Evolutionary conservation across 2,113 vertebrate genomes (phyloP).

Genomic region (Mustela lutreola): DNA sequence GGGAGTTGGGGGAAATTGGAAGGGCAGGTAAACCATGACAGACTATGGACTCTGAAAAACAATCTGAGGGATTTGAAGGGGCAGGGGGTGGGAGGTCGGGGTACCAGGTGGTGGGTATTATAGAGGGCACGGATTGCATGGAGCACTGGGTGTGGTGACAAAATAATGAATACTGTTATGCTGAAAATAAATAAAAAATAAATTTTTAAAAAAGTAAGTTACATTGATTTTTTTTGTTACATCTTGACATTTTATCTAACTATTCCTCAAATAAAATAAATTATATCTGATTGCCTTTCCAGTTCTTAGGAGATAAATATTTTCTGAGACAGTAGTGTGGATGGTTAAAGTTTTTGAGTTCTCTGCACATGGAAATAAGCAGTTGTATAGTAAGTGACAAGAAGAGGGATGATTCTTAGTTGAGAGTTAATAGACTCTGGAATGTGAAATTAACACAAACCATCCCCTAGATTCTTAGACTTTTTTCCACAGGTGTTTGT

Average conservation of each 20-base stretch:
- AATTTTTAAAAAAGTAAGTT: neutral
- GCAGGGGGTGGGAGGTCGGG: too few relatives aligned
- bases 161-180: too few relatives aligned
- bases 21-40: too few relatives aligned
- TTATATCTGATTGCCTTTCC: neutral
- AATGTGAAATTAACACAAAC: neutral
- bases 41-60: too few relatives aligned
- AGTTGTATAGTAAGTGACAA: neutral
- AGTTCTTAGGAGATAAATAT: neutral
- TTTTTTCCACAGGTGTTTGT: neutral
- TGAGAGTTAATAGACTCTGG: neutral
- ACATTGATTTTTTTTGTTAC: neutral
- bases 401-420: neutral
- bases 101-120: too few relatives aligned
- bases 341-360: neutral
- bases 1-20: too few relatives aligned
- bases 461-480: neutral
- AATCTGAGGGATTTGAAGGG: too few relatives aligned
- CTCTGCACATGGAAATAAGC: neutral
- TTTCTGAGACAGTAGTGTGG: neutral
- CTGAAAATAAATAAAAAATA: too few relatives aligned
- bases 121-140: too few relatives aligned
- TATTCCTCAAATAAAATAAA: constrained; percentile 5
- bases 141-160: too few relatives aligned
- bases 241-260: neutral